Evolutionary conservation across 64 coral and sea anemone species (phyloP).

Genomic region (Pocillopora verrucosa): DNA sequence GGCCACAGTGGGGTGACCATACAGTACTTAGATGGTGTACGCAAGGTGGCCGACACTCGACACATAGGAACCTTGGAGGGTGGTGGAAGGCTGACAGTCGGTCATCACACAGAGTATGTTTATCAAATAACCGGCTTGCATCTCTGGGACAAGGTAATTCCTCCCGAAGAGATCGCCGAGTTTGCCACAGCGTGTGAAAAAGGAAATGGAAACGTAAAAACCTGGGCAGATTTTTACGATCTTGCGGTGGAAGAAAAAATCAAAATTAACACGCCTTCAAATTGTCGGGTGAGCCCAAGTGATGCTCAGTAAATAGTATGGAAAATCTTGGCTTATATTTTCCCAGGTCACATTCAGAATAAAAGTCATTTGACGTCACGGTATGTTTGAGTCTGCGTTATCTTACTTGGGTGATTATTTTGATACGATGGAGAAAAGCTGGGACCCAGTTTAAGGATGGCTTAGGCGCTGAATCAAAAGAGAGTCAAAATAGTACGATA

Average conservation of each 20-base stretch:
- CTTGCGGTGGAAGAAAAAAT: background rate
- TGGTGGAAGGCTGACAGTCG: background rate
- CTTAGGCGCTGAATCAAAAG: too few relatives aligned
- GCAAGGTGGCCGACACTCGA: background rate
- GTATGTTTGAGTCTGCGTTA: too few relatives aligned
- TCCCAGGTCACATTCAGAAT: too few relatives aligned
- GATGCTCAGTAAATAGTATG: background rate
- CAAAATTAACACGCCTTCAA: background rate
- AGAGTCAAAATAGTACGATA: too few relatives aligned
- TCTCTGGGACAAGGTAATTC: background rate
- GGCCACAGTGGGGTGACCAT: background rate
- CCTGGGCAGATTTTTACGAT: slow-evolving; percentile 5
- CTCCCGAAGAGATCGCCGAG: background rate
- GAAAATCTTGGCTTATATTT: too few relatives aligned
- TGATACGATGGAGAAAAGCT: too few relatives aligned
- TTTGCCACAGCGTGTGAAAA: background rate
- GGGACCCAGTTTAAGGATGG: too few relatives aligned
- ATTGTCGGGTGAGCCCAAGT: background rate
- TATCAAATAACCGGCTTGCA: background rate
- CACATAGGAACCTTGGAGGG: background rate
- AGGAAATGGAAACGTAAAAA: slow-evolving; percentile 11
- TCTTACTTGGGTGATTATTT: too few relatives aligned
- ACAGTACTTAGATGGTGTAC: background rate
- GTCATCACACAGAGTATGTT: background rate
- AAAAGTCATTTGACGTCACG: too few relatives aligned